Base-by-base conservation (phyloP, 1,140 invertebrate genomes). In the Brachionus rubens region DNA sequence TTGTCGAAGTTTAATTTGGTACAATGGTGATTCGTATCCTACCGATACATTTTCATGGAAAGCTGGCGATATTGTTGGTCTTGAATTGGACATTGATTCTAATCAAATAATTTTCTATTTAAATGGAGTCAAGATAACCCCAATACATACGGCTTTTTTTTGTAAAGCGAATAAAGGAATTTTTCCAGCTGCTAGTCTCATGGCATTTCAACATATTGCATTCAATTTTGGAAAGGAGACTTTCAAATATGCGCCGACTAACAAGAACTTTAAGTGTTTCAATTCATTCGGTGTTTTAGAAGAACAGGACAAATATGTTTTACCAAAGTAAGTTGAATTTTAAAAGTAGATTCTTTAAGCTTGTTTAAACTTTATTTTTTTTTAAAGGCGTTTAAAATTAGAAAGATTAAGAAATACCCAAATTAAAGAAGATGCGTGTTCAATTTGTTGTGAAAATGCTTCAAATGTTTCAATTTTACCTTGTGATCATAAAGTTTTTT, bases 191-290 rank as follows among this genome's bases (percentile, higher is more conserved):
- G 93, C 92, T 1, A 94, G 92, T 85, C 94, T 95, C 81, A 95
- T 96, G 93, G 92, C 92, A 72, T 95, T 93, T 85, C 93, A 96
- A 81, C 92, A 95, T 81, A 94, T 92, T 86, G 87, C 89, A 52
- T 95, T 96, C 83, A 96, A 96, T 87, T 96, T 96, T 85, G 94
- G 94, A 65, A 87, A 88, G 62, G 87, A 88, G 78, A 89, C 91
- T 2, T 96, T 94, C 83, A 87, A 87, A 78, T 91, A 87, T 86
- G 91, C 92, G 59, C 92, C 92, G 0, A 47, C 0, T 30, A 88
- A 89, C 80, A 84, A 87, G 67, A 80, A 83, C 77, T 91, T 89
- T 86, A 85, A 87, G 79, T 88, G 86, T 72, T 94, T 96, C 82
- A 95, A 96, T 81, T 88, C 92, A 76, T 85, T 88, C 80, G 91